Evolutionary conservation across 2,888 invertebrate species (phyloP).

Genomic region (Acrobasis consociella): DNA sequence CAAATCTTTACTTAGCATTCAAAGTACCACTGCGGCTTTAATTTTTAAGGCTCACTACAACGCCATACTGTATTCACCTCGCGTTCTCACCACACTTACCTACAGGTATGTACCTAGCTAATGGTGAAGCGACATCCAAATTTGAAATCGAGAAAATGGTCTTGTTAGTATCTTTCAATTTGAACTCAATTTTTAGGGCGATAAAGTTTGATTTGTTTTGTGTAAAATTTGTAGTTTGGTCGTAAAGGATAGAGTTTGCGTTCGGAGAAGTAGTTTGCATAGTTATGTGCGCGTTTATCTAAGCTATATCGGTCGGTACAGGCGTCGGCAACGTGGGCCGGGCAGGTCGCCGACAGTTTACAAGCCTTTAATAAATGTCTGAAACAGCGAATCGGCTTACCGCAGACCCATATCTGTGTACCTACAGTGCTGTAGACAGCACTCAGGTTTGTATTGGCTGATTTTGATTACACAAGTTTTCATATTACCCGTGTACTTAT

Average conservation of each 20-base stretch:
- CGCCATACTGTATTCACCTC: constrained; percentile 71
- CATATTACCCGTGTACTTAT: background rate
- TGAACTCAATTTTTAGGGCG: constrained; percentile 37
- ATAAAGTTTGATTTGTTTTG: constrained; percentile 53
- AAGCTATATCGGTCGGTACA: constrained; percentile 67
- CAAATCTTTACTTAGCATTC: constrained; percentile 77
- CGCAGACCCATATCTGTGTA: constrained; percentile 10
- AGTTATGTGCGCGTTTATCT: constrained; percentile 76
- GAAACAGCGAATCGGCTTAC: constrained; percentile 44
- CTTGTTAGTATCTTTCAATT: constrained; percentile 34
- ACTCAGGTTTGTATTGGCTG: constrained; percentile 6
- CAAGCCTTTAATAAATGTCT: constrained; percentile 53
- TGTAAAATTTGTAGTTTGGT: constrained; percentile 37
- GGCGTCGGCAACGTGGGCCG: constrained; percentile 50
- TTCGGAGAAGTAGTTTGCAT: constrained; percentile 70
- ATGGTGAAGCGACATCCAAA: constrained; percentile 57
- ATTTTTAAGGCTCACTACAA: constrained; percentile 72
- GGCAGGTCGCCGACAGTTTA: constrained; percentile 54
- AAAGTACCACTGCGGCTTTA: constrained; percentile 67
- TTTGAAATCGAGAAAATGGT: constrained; percentile 38
- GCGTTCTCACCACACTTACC: constrained; percentile 68
- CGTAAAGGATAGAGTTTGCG: constrained; percentile 34
- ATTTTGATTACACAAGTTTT: background rate
- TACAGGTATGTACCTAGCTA: constrained; percentile 69
- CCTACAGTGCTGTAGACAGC: background rate